phyloP scores from a whole-genome alignment of 2,113 vertebrate genomes.

The Pimephales promelas region DNA sequence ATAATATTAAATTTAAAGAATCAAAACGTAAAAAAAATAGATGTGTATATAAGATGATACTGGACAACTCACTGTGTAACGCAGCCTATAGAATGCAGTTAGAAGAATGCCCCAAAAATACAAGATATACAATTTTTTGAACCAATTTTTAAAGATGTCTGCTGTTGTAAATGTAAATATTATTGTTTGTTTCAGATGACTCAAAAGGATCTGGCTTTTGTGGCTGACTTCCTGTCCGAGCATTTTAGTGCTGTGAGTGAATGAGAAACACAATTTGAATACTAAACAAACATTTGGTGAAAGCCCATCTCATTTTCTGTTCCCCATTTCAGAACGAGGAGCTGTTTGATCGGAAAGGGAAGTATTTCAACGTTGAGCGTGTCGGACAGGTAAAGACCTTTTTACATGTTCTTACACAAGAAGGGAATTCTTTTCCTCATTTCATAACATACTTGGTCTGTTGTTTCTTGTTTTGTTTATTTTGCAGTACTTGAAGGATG shows the following conservation, averaged over 20 bases:
- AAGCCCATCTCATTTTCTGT: background rate
- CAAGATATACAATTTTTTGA: too few relatives aligned
- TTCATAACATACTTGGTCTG: background rate
- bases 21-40: background rate
- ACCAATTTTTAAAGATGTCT: background rate
- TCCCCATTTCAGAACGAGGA: slow-evolving; percentile 85
- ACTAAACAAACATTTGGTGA: background rate
- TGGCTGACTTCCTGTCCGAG: slow-evolving; percentile 97
- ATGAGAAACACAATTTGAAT: background rate
- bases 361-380: slow-evolving; percentile 97
- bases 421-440: background rate
- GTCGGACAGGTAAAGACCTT: slow-evolving; percentile 87
- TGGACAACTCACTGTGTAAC: too few relatives aligned
- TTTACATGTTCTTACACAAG: background rate
- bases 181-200: slow-evolving; percentile 83
- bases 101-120: too few relatives aligned
- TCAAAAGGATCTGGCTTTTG: slow-evolving; percentile 96
- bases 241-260: slow-evolving; percentile 93
- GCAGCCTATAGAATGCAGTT: too few relatives aligned
- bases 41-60: background rate
- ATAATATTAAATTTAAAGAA: too few relatives aligned
- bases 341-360: slow-evolving; percentile 95
- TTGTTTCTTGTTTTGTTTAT: slow-evolving; percentile 10
- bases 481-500: slow-evolving; percentile 94
- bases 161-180: background rate